Conservation (phyloP, 2,797 vertebrate genomes). For the Crotalus adamanteus region DNA sequence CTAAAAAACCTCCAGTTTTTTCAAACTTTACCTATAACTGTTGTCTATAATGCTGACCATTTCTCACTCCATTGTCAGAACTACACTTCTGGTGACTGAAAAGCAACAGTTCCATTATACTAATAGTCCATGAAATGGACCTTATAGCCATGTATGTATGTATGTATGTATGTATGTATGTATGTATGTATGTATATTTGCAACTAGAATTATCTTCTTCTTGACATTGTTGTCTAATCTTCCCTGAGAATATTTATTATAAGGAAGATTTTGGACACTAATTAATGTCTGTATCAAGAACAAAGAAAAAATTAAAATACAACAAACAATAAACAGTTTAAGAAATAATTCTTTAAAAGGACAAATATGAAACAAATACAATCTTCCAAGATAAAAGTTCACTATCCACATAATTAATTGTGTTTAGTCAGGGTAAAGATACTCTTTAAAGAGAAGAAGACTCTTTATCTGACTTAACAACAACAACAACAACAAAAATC, state of each 20-base stretch:
- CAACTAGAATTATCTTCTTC: background rate
- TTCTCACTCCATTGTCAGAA: background rate
- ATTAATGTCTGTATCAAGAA: background rate
- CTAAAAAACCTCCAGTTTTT: background rate
- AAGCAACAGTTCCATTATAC: background rate
- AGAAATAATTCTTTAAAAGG: background rate
- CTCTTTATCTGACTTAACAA: background rate
- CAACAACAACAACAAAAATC: background rate
- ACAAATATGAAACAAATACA: background rate
- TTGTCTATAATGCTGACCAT: background rate
- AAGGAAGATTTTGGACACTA: background rate
- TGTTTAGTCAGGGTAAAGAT: background rate
- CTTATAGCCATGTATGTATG: background rate
- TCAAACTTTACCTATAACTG: background rate
- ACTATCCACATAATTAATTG: background rate
- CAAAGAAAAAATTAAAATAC: background rate
- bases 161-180: too few species aligned
- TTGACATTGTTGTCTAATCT: background rate
- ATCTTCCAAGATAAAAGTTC: background rate
- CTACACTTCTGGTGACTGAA: background rate
- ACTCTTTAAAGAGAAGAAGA: background rate
- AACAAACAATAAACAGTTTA: background rate
- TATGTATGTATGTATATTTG: background rate
- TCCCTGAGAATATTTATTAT: background rate
- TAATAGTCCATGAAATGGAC: background rate